Base-by-base conservation (phyloP, 2,888 invertebrate species). In the Sarcophaga carnaria region DNA sequence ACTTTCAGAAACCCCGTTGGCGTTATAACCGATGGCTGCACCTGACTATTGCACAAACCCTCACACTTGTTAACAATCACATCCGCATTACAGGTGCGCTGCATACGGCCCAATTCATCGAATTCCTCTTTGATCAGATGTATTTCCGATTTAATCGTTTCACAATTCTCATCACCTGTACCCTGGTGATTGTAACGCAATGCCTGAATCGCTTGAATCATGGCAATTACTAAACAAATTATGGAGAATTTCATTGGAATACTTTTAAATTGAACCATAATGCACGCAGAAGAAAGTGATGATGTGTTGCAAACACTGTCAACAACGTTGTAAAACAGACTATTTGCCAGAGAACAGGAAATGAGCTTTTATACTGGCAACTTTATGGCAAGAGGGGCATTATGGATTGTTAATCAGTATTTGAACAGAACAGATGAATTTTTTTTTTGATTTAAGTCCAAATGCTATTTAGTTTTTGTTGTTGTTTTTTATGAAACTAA, bases 51-150 rank as follows among this genome's bases (percentile, higher is more conserved):
- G 92, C 98, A 98, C 88, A 97, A 96, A 37, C 98, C 98, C 93
- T 98, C 98, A 92, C 98, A 98, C 94, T 98, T 98, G 92, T 97
- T 98, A 0, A 98, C 97, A 17, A 95, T 96, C 66, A 98, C 95
- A 93, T 97, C 98, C 0, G 97, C 98, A 92, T 97, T 97, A 92
- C 98, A 98, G 17, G 97, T 97, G 91, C 98, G 94, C 90, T 96
- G 95, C 90, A 98, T 94, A 89, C 97, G 94, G n/a, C 98, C 98
- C 90, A 96, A 94, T 88, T 97, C 97, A 90, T 97, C 97, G 91
- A 96, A 98, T 93, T 98, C 98, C 94, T 98, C 98, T 96, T 98
- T 98, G 72, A 96, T 97, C 87, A 98, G 94, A 92, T 97, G 97
- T 90, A 98, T 96, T 93, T 97, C 97, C 11, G 97, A 97, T 76